These are phyloP conservation scores for Caenorhabditis wallacei DNA, from an alignment of 2,888 invertebrate genomes.

Conservation along the genomic window DNA sequence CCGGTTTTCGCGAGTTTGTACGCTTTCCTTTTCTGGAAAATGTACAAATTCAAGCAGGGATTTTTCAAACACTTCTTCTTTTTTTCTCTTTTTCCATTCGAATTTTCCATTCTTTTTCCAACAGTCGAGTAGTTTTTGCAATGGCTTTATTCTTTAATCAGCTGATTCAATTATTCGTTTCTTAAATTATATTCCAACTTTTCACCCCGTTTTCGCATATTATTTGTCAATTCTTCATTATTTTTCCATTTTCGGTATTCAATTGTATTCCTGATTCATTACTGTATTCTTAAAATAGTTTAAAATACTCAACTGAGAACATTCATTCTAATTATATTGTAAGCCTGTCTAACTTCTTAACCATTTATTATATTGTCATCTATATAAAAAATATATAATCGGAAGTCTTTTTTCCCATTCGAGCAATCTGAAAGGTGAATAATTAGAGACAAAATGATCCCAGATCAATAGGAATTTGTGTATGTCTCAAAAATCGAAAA, in stretches of 20 bases:
- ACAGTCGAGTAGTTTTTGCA: slow-evolving; percentile 19
- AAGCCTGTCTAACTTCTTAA: background rate
- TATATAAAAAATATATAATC: no score
- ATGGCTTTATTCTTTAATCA: slow-evolving; percentile 22
- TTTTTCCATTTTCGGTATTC: slow-evolving; percentile 4
- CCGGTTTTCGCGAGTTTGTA: slow-evolving; percentile 56
- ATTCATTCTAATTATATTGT: no score
- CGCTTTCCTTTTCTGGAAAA: slow-evolving; percentile 20
- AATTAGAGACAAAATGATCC: no score
- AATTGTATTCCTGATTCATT: slow-evolving; percentile 12
- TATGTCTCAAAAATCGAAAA: no score
- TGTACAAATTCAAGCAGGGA: slow-evolving; percentile 59
- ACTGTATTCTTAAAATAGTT: background rate
- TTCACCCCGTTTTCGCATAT: background rate
- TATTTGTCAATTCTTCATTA: slow-evolving; percentile 4
- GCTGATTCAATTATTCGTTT: background rate
- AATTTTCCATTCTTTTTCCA: slow-evolving; percentile 26
- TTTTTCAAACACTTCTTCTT: slow-evolving; percentile 38
- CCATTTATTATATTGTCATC: background rate
- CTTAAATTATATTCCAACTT: background rate
- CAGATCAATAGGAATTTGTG: no score
- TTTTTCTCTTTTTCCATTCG: slow-evolving; percentile 15
- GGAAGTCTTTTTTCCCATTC: no score
- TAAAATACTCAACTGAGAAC: no score
- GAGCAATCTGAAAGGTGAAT: no score